phyloP scores from a whole-genome alignment of 2,797 vertebrate genomes.

The Characodon lateralis region DNA sequence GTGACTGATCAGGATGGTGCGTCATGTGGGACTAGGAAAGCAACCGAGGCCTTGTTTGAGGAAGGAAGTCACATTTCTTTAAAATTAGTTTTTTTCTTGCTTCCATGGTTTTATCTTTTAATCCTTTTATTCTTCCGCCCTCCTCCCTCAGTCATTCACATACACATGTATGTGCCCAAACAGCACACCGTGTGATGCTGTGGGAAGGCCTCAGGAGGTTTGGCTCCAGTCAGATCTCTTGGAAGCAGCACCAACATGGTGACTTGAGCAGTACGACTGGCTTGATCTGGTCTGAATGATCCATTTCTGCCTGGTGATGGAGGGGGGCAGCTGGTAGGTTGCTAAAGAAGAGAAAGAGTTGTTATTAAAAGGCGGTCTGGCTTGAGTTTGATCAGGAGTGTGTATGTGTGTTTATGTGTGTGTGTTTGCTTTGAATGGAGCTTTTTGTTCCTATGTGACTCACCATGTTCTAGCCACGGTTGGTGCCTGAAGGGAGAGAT shows the following conservation, averaged over 20 bases:
- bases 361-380: constrained; percentile 58
- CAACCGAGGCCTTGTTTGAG: constrained; percentile 47
- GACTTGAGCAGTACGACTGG: constrained; percentile 57
- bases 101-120: constrained; percentile 52
- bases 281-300: constrained; percentile 50
- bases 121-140: constrained; percentile 26
- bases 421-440: constrained; percentile 71
- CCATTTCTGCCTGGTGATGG: constrained; percentile 62
- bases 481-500: constrained; percentile 70
- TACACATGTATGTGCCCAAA: constrained; percentile 10
- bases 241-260: constrained; percentile 52
- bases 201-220: constrained; percentile 55
- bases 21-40: constrained; percentile 47
- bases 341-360: constrained; percentile 51
- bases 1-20: constrained; percentile 34
- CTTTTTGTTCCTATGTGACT: constrained; percentile 81
- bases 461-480: constrained; percentile 71
- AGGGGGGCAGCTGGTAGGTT: background rate
- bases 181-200: constrained; percentile 59
- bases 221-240: constrained; percentile 52
- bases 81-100: constrained; percentile 58
- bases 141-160: constrained; percentile 14
- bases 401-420: constrained; percentile 30
- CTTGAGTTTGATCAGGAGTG: constrained; percentile 66
- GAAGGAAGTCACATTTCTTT: constrained; percentile 63